Evolutionary conservation across 1,140 invertebrate species (phyloP).

Genomic region (Delia radicum): DNA sequence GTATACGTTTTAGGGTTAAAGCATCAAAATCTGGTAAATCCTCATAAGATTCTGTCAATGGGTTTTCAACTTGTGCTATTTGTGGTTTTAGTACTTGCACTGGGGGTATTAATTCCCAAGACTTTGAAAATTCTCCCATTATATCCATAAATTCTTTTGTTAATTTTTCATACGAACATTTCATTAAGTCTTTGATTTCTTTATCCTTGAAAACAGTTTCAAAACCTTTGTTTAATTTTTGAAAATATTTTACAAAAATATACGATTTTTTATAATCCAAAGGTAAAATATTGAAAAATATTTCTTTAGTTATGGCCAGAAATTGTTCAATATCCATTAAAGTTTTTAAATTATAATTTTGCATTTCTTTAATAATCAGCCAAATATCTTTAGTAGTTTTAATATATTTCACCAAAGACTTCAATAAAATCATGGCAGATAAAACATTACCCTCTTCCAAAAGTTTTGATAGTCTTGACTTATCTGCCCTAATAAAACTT

Average conservation of each 20-base stretch:
- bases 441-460: not conserved
- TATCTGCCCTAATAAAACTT: not conserved
- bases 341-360: not conserved
- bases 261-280: not conserved
- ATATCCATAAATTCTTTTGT: conserved; percentile 1
- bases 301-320: not conserved
- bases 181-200: not conserved
- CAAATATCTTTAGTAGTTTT: not conserved
- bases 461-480: not conserved
- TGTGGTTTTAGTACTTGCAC: not conserved
- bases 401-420: not conserved
- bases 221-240: conserved; percentile 9
- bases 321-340: conserved; percentile 19
- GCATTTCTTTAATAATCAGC: not conserved
- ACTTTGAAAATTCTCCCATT: not conserved
- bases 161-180: not conserved
- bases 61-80: not conserved
- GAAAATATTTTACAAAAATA: not conserved
- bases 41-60: not conserved
- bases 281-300: not conserved
- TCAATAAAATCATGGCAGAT: conserved; percentile 10
- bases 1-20: not conserved
- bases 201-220: not conserved
- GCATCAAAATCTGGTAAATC: conserved; percentile 18
- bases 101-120: conserved; percentile 10